Evolutionary conservation across 1,140 invertebrate genomes (phyloP), one percentile per base, ranked within the genome.

Genomic region (Hetaerina americana): DNA sequence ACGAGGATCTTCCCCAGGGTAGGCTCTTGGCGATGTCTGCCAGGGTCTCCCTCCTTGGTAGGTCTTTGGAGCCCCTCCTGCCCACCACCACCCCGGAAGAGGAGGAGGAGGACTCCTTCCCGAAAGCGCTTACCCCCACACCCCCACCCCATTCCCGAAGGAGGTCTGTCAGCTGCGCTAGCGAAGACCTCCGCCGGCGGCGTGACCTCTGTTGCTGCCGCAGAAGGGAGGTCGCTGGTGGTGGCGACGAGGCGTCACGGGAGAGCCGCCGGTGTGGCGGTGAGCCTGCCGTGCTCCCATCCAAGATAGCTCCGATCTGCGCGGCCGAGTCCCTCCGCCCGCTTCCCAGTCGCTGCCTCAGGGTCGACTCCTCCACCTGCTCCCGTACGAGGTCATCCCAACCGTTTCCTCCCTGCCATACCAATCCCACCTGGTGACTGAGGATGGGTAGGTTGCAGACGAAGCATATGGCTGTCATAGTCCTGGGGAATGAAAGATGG

Each of bases 361-460:
- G 84, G 3, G 92, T 94, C 5, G 89, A 89, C 79, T 94, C 92
- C 78, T 94, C 92, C 75, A 93, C 84, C 78, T 92, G 90, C 77
- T 92, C 92, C 76, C 92, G 84, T 28, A 94, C 87, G 73, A 94
- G 85, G 80, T 96, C 93, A 87, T 95, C 93, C 90, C 92, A 94
- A 74, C 93, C 92, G 80, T 95, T 96, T 76, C 92, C 92, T 57
- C 93, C 93, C 78, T 93, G 91, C 92, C 93, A 96, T 78, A 94
- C 89, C 79, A 96, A 81, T 10, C 92, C 93, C 78, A 95, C 93
- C 86, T 96, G 94, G 83, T 96, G 93, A 73, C 91, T 94, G 77
- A 95, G 85, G 79, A 96, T 96, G 74, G 94, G 94, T 77, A 96
- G 86, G 82, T 96, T 95, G 89, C 94, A 96, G 74, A 96, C 92